phyloP scores from a whole-genome alignment of 2,888 invertebrate species.

The Torymus auratus region DNA sequence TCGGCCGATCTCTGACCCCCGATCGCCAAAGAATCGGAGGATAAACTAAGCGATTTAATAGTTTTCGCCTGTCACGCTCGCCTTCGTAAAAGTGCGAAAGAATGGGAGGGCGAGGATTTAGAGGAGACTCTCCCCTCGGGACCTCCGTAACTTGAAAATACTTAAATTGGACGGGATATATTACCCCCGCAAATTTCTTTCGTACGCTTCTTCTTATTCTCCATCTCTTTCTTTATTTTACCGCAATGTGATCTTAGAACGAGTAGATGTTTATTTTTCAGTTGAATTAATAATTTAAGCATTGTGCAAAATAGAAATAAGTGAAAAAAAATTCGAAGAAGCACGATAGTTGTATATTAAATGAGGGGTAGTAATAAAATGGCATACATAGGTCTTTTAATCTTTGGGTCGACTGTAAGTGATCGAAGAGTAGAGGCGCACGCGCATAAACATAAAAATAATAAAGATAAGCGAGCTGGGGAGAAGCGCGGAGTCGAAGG shows the following conservation, averaged over 20 bases:
- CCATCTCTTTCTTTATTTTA: conserved; percentile 23
- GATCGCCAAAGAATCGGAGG: conserved; percentile 8
- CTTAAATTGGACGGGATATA: conserved; percentile 53
- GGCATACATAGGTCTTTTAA: background rate
- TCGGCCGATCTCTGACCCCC: conserved; percentile 29
- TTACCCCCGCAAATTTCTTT: conserved; percentile 37
- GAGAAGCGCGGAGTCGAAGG: background rate
- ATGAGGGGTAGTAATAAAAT: too few species aligned
- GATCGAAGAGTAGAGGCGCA: background rate
- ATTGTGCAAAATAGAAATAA: background rate
- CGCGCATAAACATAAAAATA: conserved; percentile 25
- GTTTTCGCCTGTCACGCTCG: background rate
- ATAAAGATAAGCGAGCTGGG: conserved; percentile 20
- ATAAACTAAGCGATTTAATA: conserved; percentile 37
- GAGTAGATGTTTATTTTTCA: conserved; percentile 24
- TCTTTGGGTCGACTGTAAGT: conserved; percentile 2
- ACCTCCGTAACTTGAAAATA: conserved; percentile 49
- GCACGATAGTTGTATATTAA: too few species aligned
- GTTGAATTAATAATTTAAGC: conserved; percentile 29
- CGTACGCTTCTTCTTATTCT: conserved; percentile 5
- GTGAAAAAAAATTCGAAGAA: too few species aligned
- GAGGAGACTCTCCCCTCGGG: background rate
- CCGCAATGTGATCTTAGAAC: conserved; percentile 37
- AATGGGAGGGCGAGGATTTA: background rate
- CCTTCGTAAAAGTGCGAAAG: background rate